A percentile compares a stretch with the other conserved stretches of the same genome.
Evolutionary conservation across 2,113 vertebrate genomes (phyloP).

Genomic region (Oryzias curvinotus): DNA sequence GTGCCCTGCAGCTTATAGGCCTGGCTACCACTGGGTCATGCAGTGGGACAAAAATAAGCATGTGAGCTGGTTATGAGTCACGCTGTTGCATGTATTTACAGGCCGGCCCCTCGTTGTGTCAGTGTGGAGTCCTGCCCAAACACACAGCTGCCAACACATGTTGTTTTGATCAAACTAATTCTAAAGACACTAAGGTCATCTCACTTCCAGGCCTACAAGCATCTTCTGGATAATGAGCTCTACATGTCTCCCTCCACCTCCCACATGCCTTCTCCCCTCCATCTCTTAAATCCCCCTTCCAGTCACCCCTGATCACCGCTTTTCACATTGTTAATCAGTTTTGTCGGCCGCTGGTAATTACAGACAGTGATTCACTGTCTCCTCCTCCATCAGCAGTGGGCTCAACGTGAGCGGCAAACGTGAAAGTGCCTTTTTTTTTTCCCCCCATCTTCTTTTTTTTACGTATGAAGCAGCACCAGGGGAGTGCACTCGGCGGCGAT

Average conservation of each 20-base stretch:
- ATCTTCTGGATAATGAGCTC: slow-evolving; percentile 48
- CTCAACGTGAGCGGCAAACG: slow-evolving; percentile 43
- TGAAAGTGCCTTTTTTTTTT: slow-evolving; percentile 48
- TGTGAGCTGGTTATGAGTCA: slow-evolving; percentile 34
- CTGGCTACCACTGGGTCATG: no score
- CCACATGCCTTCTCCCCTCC: slow-evolving; percentile 15
- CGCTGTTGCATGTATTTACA: slow-evolving; percentile 37
- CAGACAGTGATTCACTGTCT: slow-evolving; percentile 58
- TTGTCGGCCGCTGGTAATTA: slow-evolving; percentile 64
- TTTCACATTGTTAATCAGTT: slow-evolving; percentile 61
- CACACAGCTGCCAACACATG: slow-evolving; percentile 32
- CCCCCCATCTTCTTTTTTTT: not conserved
- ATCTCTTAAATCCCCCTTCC: slow-evolving; percentile 23
- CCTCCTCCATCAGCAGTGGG: slow-evolving; percentile 33
- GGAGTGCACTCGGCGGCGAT: slow-evolving; percentile 62
- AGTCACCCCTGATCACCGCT: slow-evolving; percentile 62
- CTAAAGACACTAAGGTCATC: slow-evolving; percentile 21
- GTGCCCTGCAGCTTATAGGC: no score
- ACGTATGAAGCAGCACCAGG: slow-evolving; percentile 44
- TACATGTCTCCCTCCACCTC: slow-evolving; percentile 28
- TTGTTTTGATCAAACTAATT: slow-evolving; percentile 21
- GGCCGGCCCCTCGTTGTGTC: slow-evolving; percentile 6
- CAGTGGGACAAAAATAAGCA: no score
- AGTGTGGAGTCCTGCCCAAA: slow-evolving; percentile 8
- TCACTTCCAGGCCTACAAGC: slow-evolving; percentile 27